Conservation (phyloP, 92 coral and sea anemone species). For the Chrysogorgia sp. region DNA sequence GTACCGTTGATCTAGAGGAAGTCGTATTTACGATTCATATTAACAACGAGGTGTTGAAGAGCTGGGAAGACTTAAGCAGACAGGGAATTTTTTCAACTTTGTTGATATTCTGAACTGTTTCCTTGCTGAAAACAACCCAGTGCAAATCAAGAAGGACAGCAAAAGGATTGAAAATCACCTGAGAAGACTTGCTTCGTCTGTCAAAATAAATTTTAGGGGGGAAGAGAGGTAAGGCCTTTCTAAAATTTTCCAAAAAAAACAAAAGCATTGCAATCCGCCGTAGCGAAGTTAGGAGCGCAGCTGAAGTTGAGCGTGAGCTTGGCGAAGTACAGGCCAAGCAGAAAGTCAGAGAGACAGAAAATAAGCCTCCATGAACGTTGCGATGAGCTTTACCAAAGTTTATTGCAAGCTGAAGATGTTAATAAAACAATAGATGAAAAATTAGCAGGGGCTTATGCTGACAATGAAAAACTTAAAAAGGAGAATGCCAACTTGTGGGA, state of each 20-base stretch:
- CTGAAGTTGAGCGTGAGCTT: background rate
- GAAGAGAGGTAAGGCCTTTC: too few relatives aligned
- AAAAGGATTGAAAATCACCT: background rate
- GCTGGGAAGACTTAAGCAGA: conserved; percentile 17
- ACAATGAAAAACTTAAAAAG: too few relatives aligned
- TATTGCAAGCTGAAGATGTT: background rate
- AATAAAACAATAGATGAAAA: too few relatives aligned
- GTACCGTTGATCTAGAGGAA: background rate
- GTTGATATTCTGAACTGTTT: conserved; percentile 18
- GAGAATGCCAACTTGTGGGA: too few relatives aligned
- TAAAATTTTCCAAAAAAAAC: too few relatives aligned
- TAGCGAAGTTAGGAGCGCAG: background rate
- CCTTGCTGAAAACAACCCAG: conserved; percentile 29
- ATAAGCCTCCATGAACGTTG: background rate
- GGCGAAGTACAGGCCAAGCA: background rate
- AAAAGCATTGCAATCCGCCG: background rate
- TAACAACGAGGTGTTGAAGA: conserved; percentile 23
- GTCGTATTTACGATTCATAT: conserved; percentile 1
- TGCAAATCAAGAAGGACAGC: conserved; percentile 10
- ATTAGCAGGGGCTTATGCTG: too few relatives aligned
- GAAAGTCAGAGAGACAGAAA: background rate
- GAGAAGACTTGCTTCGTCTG: background rate
- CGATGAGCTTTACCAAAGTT: background rate
- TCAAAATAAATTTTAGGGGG: too few relatives aligned
- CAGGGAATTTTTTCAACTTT: background rate